A percentile compares a stretch with the other conserved stretches of the same genome.
phyloP scores from a whole-genome alignment of 2,888 invertebrate genomes.

The Cacoxenus indagator region DNA sequence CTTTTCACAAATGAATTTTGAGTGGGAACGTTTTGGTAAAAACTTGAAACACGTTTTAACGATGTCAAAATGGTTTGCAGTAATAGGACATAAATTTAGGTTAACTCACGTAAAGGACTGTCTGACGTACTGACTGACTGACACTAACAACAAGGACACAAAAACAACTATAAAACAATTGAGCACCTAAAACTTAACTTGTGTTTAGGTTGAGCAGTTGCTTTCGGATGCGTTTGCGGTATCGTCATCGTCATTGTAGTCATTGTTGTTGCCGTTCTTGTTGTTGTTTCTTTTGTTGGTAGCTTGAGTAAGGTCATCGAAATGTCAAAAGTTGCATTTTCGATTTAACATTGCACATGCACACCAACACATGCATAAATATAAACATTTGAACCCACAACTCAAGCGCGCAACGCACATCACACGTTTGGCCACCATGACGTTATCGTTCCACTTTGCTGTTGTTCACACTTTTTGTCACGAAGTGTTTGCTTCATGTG shows the following conservation, averaged over 20 bases:
- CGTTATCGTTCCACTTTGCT: conserved; percentile 24
- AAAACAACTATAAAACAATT: conserved; percentile 26
- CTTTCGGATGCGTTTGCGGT: not conserved
- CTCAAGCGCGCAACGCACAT: not conserved
- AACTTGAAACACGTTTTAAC: conserved; percentile 43
- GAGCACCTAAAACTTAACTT: conserved; percentile 20
- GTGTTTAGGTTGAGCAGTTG: not conserved
- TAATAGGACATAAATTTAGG: conserved; percentile 56
- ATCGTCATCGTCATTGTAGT: conserved; percentile 5
- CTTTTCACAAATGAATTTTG: conserved; percentile 6
- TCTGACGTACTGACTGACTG: not conserved
- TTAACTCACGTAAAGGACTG: conserved; percentile 40
- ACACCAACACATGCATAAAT: conserved; percentile 18
- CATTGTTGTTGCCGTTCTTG: conserved; percentile 30
- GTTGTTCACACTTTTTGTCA: conserved; percentile 35
- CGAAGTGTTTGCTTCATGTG: conserved; percentile 34
- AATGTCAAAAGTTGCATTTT: conserved; percentile 69
- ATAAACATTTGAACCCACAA: conserved; percentile 9
- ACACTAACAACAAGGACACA: conserved; percentile 6
- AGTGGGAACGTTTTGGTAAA: conserved; percentile 23
- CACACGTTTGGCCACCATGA: conserved; percentile 32
- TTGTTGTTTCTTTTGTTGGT: conserved; percentile 40
- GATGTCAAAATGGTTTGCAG: conserved; percentile 32
- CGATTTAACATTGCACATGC: conserved; percentile 44
- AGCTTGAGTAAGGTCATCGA: conserved; percentile 69